Percentiles rank a stretch among this genome's conserved stretches.
Evolutionary conservation across 2,888 invertebrate species (phyloP).

Genomic region (Saturnia pavonia): DNA sequence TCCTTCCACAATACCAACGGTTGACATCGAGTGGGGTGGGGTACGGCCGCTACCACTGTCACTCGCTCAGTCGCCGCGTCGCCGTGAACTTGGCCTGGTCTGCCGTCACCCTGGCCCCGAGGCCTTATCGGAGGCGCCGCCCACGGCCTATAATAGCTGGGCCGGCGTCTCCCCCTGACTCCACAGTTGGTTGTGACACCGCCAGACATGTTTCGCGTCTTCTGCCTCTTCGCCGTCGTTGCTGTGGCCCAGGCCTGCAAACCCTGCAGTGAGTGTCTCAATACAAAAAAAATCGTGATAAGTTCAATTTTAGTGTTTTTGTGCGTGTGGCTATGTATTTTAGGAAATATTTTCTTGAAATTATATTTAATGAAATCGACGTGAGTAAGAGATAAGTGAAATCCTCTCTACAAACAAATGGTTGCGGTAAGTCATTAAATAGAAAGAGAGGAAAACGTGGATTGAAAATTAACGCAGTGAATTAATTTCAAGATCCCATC

Average conservation of each 20-base stretch:
- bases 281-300: conserved; percentile 17
- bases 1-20: conserved; percentile 43
- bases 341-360: background rate
- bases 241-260: conserved; percentile 66
- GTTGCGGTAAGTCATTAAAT: conserved; percentile 20
- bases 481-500: background rate
- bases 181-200: conserved; percentile 70
- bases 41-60: conserved; percentile 44
- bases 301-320: conserved; percentile 10
- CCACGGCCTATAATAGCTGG: conserved; percentile 80
- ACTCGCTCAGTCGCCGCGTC: conserved; percentile 69
- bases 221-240: conserved; percentile 65
- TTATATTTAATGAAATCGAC: background rate
- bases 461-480: background rate
- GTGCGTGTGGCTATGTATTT: conserved; percentile 14
- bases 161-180: conserved; percentile 75
- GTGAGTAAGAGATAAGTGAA: conserved; percentile 15
- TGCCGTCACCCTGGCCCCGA: conserved; percentile 73
- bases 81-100: conserved; percentile 79
- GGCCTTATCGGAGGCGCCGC: conserved; percentile 76
- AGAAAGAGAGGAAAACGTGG: conserved; percentile 9
- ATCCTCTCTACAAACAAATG: conserved; percentile 18
- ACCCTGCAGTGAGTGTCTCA: conserved; percentile 74
- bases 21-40: conserved; percentile 35
- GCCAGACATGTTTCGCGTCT: conserved; percentile 75